phyloP scores from a whole-genome alignment of 2,797 vertebrate species.

The Hapalemur alaotrensis region DNA sequence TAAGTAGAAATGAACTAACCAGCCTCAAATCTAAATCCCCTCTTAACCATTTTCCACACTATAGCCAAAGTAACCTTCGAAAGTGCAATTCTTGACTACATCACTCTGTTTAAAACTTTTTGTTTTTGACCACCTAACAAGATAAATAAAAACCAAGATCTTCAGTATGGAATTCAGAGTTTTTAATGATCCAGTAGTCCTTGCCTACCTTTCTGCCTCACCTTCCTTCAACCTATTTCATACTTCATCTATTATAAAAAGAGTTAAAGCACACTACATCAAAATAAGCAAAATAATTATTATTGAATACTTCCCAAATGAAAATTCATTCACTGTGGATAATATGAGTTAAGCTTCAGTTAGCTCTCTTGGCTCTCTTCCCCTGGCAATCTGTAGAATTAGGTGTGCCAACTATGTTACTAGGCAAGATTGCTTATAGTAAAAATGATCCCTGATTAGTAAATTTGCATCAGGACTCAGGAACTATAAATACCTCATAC shows the following conservation, averaged over 20 bases:
- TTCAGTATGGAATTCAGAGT: neutral
- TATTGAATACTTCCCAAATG: neutral
- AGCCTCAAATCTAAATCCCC: neutral
- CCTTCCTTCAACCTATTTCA: neutral
- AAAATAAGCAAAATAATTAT: neutral
- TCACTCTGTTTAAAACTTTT: neutral
- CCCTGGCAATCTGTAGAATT: neutral
- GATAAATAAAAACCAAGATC: neutral
- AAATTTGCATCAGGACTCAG: neutral
- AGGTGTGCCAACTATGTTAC: neutral
- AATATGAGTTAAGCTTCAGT: neutral
- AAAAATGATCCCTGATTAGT: conserved; percentile 32
- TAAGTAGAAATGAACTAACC: neutral
- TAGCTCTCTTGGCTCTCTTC: conserved; percentile 5
- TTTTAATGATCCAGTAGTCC: neutral
- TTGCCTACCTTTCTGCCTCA: neutral
- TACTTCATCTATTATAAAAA: neutral
- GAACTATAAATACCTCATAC: neutral
- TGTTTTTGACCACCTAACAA: neutral
- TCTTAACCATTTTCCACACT: neutral
- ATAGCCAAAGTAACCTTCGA: neutral
- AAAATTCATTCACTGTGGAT: neutral
- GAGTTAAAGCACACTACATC: conserved; percentile 21
- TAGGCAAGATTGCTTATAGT: neutral
- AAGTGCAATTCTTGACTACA: neutral